phyloP scores from a whole-genome alignment of 2,797 vertebrate species.

The Labroides dimidiatus region DNA sequence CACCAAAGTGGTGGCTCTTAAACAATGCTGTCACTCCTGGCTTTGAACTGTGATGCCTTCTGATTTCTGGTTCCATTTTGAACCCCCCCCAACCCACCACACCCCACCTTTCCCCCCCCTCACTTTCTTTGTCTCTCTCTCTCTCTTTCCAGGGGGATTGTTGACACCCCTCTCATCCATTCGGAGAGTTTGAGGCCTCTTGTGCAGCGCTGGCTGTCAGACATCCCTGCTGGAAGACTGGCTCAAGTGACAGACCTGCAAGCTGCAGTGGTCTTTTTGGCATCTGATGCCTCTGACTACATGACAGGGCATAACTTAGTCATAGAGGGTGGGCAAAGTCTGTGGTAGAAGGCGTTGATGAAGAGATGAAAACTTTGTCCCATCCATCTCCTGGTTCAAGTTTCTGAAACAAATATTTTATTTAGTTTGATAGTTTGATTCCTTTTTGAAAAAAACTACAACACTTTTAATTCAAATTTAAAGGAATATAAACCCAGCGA shows the following conservation, averaged over 20 bases:
- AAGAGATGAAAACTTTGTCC: slow-evolving; percentile 60
- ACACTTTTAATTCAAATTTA: slow-evolving; percentile 6
- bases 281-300: slow-evolving; percentile 89
- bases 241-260: slow-evolving; percentile 91
- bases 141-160: slow-evolving; percentile 86
- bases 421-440: slow-evolving; percentile 20
- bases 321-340: slow-evolving; percentile 91
- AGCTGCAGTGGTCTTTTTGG: slow-evolving; percentile 90
- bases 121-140: slow-evolving; percentile 67
- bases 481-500: slow-evolving; percentile 10
- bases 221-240: slow-evolving; percentile 90
- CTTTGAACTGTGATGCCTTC: slow-evolving; percentile 80
- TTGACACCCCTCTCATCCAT: slow-evolving; percentile 90
- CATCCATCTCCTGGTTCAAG: slow-evolving; percentile 25
- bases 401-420: slow-evolving; percentile 41
- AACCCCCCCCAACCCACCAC: background rate
- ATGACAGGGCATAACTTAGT: slow-evolving; percentile 94
- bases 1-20: slow-evolving; percentile 78
- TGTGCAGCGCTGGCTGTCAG: slow-evolving; percentile 87
- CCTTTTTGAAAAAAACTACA: slow-evolving; percentile 14
- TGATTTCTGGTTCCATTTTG: slow-evolving; percentile 81
- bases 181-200: slow-evolving; percentile 86
- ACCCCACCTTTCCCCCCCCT: slow-evolving; percentile 5
- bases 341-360: slow-evolving; percentile 81
- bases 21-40: slow-evolving; percentile 81